phyloP scores from a whole-genome alignment of 2,888 invertebrate species.

The Hesperia comma region DNA sequence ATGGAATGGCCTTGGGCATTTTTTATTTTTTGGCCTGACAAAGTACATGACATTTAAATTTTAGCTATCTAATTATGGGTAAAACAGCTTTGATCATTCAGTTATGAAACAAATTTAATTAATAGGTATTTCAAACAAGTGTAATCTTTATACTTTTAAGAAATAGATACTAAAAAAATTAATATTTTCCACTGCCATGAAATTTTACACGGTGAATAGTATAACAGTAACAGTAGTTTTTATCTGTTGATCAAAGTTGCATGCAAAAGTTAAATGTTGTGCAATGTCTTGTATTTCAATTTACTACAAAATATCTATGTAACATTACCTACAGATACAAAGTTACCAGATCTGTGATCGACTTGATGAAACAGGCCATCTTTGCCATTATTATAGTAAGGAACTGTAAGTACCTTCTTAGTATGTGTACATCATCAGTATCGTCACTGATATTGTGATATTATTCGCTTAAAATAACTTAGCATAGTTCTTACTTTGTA shows the following conservation, averaged over 20 bases:
- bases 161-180: too few relatives aligned
- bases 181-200: too few relatives aligned
- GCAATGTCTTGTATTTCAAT: conserved; percentile 9
- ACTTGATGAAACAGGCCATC: conserved; percentile 40
- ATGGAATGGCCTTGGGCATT: background rate
- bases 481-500: conserved; percentile 41
- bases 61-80: background rate
- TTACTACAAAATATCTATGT: background rate
- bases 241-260: background rate
- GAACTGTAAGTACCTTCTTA: conserved; percentile 36
- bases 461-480: conserved; percentile 39
- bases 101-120: too few relatives aligned
- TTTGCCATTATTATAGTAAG: conserved; percentile 51
- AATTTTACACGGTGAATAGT: too few relatives aligned
- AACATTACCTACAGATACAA: conserved; percentile 11
- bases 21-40: background rate
- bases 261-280: background rate
- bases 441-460: conserved; percentile 42
- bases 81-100: background rate
- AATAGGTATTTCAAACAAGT: too few relatives aligned
- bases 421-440: conserved; percentile 42
- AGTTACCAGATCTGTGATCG: conserved; percentile 48
- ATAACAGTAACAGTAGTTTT: too few relatives aligned
- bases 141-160: too few relatives aligned
- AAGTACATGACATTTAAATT: background rate